Percentiles rank a stretch among this genome's conserved stretches.
These are phyloP conservation scores for Octomys mimax DNA, from an alignment of 2,797 vertebrate species.

Conservation along the genomic window DNA sequence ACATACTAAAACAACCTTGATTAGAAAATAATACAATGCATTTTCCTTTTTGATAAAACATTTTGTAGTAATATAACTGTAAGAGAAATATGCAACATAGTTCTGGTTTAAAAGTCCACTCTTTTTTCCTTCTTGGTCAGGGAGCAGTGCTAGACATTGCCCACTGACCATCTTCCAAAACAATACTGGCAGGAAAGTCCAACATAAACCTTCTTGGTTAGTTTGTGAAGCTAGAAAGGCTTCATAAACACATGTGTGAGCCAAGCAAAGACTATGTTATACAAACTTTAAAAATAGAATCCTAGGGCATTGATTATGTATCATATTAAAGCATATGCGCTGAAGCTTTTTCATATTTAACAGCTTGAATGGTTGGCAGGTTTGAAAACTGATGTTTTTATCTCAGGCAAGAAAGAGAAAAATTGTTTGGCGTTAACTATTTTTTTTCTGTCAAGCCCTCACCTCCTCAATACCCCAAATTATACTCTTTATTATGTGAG, in stretches of 20 bases:
- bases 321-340: conserved; percentile 19
- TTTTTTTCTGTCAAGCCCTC: neutral
- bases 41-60: neutral
- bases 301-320: neutral
- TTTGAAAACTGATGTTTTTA: conserved; percentile 63
- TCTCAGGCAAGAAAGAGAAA: conserved; percentile 43
- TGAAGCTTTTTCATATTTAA: conserved; percentile 56
- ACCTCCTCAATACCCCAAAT: conserved; percentile 47
- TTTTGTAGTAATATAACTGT: neutral
- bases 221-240: neutral
- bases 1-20: neutral
- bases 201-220: neutral
- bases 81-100: neutral
- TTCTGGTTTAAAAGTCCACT: neutral
- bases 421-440: conserved; percentile 32
- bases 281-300: neutral
- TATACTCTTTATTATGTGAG: neutral
- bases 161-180: neutral
- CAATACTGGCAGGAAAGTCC: neutral
- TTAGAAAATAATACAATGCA: neutral
- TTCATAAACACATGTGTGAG: neutral
- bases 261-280: neutral
- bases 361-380: conserved; percentile 32
- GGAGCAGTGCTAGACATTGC: neutral
- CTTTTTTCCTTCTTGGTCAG: neutral